Evolutionary conservation across 2,113 vertebrate genomes (phyloP), one percentile per base, ranked within the genome.

Genomic region (Accipiter virgatus): DNA sequence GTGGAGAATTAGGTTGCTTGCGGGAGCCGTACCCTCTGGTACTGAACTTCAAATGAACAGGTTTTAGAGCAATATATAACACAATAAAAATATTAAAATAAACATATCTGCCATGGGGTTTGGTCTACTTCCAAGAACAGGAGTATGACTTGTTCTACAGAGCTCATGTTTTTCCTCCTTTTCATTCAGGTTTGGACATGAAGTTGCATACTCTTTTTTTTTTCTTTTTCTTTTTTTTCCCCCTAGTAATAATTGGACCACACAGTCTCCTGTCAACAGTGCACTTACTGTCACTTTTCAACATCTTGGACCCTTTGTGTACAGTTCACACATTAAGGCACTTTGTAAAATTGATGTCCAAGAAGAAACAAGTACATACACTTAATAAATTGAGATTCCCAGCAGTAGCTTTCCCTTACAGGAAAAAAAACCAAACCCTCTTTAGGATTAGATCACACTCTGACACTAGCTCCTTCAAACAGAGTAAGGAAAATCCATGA

Each of bases 371-470:
- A 90, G 79, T 34, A 52, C 74, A 79, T 86, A 91, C 63, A 81
- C 58, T 96, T 95, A 93, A 95, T 95, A 96, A 95, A 97, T 95
- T 85, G 92, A 96, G 91, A 94, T 96, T 96, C 96, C 93, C 95
- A 96, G 92, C 86, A 96, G 86, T n/a, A 68, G 38, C 81, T 87
- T 88, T 86, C 43, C 42, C 47, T 95, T 95, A 78, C 90, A 93
- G 88, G 88, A 94, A 89, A 61, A 59, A 25, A 84, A 40, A 10
- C 23, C 23, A 4, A 17, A 11, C 22, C 21, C n/a, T 79, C 53
- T 53, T 5, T 68, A 20, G 26, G 29, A 93, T 94, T 93, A 86
- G 79, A 86, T 96, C 88, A 92, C 66, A 25, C 26, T n/a, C 21
- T 81, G 81, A 89, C 58, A 84, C 36, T 22, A 71, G 47, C 32